Evolutionary conservation across 1,140 invertebrate species (phyloP), one percentile per base, ranked within the genome.

Genomic region (Zaprionus ghesquierei): DNA sequence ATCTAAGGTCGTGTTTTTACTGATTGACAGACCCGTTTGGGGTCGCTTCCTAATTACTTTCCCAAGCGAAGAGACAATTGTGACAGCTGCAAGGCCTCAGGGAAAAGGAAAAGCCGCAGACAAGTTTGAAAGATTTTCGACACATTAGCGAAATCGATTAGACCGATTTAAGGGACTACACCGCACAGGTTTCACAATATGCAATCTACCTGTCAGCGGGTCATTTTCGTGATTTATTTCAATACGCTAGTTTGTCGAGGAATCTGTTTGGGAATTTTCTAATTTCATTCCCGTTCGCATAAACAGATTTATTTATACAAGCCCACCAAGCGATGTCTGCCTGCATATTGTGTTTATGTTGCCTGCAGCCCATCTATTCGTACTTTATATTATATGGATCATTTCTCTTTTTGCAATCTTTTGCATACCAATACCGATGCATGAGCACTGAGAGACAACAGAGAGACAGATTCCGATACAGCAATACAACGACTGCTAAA

Each of bases 231-330:
- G 76, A 82, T 86, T 82, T 86, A 87, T 87, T 70, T 75, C 35
- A 50, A 64, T 59, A 58, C 38, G 46, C 25, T 33, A 50, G 62
- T 55, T 18, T 50, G 58, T 51, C 46, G 15, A 25, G 55, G 73
- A 80, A 78, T 76, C 62, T 89, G 89, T 87, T 87, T 71, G 31
- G 76, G 65, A 50, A 73, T 89, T 87, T 86, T 89, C 29, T 29
- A 49, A 79, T 77, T 69, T 78, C 63, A 85, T 77, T 63, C 53
- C 75, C 60, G 65, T 73, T 51, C 75, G 69, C 71, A 82, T 87
- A 82, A 75, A 89, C 77, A 77, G 79, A 82, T 77, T 87, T 87
- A 87, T 87, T 87, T 87, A 87, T 89, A 87, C 84, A 71, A 76
- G 61, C 50, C 63, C 51, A 54, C 63, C 51, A 41, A 38, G 6